A percentile compares a stretch with the other conserved stretches of the same genome.
Evolutionary conservation across 2,797 vertebrate species (phyloP).

Genomic region (Nothura maculosa): DNA sequence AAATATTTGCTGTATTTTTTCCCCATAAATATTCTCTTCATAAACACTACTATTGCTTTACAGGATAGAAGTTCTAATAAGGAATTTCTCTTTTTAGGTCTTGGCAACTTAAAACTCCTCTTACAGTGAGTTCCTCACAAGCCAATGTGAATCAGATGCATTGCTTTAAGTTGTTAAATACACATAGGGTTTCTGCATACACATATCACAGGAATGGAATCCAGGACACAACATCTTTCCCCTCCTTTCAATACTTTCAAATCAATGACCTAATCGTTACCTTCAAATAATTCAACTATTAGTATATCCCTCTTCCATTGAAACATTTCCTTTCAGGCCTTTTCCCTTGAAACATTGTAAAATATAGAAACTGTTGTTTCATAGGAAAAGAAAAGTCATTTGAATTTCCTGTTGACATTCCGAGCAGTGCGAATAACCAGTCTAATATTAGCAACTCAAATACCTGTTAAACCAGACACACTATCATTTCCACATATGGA

Average conservation of each 20-base stretch:
- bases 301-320: neutral
- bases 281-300: neutral
- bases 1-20: neutral
- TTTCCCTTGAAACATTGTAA: neutral
- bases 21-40: fast-evolving
- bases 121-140: neutral
- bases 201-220: neutral
- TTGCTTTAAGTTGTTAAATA: neutral
- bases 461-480: neutral
- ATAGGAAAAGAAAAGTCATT: neutral
- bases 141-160: neutral
- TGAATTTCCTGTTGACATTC: neutral
- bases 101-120: neutral
- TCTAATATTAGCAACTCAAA: neutral
- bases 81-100: neutral
- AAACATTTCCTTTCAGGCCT: neutral
- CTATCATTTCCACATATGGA: neutral
- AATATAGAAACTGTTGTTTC: neutral
- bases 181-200: neutral
- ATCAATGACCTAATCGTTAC: neutral
- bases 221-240: neutral
- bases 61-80: neutral
- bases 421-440: neutral
- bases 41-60: neutral
- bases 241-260: neutral